Evolutionary conservation across 35 echinoderm and acorn worm species (phyloP).

Genomic region (Apostichopus parvimensis): DNA sequence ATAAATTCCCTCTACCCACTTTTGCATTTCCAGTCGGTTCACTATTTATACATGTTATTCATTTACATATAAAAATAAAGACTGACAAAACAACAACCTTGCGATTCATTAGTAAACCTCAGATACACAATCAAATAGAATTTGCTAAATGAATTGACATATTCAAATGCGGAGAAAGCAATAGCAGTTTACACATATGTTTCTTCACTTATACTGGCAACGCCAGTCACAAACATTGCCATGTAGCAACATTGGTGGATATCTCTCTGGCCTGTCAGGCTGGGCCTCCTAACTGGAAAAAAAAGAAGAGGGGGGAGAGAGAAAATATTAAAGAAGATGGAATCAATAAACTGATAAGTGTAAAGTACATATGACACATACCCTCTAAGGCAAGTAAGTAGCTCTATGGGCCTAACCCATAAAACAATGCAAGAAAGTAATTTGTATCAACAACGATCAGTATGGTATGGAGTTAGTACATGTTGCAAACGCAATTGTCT

Average conservation of each 20-base stretch:
- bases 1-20: too few species aligned
- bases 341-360: too few species aligned
- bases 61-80: not conserved
- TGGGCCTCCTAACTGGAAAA: not conserved
- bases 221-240: not conserved
- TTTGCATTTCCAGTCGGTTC: too few species aligned
- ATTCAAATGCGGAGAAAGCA: not conserved
- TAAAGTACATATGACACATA: too few species aligned
- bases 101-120: not conserved
- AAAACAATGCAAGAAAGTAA: too few species aligned
- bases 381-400: too few species aligned
- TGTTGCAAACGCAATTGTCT: too few species aligned
- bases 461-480: too few species aligned
- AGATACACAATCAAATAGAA: not conserved
- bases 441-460: too few species aligned
- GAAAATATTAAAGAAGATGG: too few species aligned
- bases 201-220: not conserved
- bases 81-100: not conserved
- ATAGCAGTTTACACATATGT: not conserved
- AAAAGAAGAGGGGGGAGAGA: not conserved
- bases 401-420: too few species aligned
- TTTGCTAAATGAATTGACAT: not conserved
- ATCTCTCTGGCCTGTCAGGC: slow-evolving; percentile 6
- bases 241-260: not conserved
- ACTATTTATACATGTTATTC: not conserved